Base-by-base conservation (phyloP, 2,113 vertebrate genomes). In the Microtus oregoni region DNA sequence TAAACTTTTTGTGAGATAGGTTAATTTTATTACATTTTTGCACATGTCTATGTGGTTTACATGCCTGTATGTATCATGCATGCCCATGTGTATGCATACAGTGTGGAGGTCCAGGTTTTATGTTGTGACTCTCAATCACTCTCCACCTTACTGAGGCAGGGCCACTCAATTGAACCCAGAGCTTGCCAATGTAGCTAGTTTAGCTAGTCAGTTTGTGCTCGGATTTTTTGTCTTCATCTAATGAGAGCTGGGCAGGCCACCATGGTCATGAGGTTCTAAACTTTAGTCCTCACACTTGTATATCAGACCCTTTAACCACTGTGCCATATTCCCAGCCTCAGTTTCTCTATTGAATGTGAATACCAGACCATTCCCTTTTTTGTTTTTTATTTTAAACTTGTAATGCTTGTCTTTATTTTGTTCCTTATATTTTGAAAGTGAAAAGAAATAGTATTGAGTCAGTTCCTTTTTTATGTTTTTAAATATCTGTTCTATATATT, bases 401-500 rank as follows among this genome's bases (percentile, higher is more conserved):
- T 98, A 99, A 98, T 79, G 98, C 98, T 98, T 97, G 97, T 98
- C 98, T 99, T 99, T 99, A 99, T 99, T 99, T 99, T 98, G 98
- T 98, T 99, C 98, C 98, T 98, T 98, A 98, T 99, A 98, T 98
- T 98, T 99, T 98, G 98, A 99, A 98, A 98, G 98, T 98, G 98
- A 98, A 99, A 99, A 99, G 98, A 99, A 99, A 99, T 98, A 98
- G 97, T 97, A 99, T 95, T 92, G 98, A 98, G 98, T 99, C 98
- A 98, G 98, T 98, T 99, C 98, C 86, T 98, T 98, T 63, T 90
- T 97, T 97, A 86, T 98, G 97, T 98, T 99, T 99, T 99, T 99
- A 99, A 99, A 99, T 99, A 99, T 99, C 98, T 99, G 99, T 99
- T 99, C 98, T 99, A 99, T 99, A 98, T 99, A 99, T 99, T 99